A percentile compares a stretch with the other conserved stretches of the same genome.
Conservation (phyloP, 2,888 invertebrate genomes). For the Urechis unicinctus region DNA sequence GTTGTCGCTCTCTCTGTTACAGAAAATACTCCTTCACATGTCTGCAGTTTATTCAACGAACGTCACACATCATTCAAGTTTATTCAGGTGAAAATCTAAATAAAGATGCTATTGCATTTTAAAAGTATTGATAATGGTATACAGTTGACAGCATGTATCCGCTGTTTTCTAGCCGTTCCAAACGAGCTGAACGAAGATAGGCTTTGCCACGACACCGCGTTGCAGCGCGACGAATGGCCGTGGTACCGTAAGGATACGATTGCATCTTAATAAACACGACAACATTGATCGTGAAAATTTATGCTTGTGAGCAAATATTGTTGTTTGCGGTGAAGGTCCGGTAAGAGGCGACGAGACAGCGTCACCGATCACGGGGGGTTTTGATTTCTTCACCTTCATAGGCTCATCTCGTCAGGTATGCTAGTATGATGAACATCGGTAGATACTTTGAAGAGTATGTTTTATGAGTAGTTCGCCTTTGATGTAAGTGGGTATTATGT, state of each 20-base stretch:
- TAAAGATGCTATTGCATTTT: neutral
- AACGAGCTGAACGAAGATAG: conserved; percentile 17
- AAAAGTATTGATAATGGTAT: neutral
- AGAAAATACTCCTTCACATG: conserved; percentile 14
- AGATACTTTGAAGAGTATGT: too few relatives aligned
- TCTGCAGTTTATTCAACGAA: conserved; percentile 10
- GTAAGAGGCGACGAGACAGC: conserved; percentile 2
- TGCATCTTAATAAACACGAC: neutral
- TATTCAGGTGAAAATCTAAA: conserved; percentile 12
- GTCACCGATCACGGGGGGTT: conserved; percentile 12
- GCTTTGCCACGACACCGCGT: conserved; percentile 20
- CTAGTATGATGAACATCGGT: too few relatives aligned
- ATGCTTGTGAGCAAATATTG: neutral
- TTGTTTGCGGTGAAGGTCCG: conserved; percentile 2
- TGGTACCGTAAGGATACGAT: conserved; percentile 20
- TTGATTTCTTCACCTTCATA: conserved; percentile 11
- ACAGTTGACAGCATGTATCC: too few relatives aligned
- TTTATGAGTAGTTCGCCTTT: neutral
- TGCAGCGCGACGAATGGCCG: conserved; percentile 23
- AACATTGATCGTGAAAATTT: neutral
- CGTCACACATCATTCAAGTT: conserved; percentile 13
- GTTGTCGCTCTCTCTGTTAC: conserved; percentile 8
- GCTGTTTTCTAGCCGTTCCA: conserved; percentile 14
- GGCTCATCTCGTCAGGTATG: conserved; percentile 9
- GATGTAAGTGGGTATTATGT: neutral